Base-by-base conservation (phyloP, 2,888 invertebrate genomes). In the Muscina levida region DNA sequence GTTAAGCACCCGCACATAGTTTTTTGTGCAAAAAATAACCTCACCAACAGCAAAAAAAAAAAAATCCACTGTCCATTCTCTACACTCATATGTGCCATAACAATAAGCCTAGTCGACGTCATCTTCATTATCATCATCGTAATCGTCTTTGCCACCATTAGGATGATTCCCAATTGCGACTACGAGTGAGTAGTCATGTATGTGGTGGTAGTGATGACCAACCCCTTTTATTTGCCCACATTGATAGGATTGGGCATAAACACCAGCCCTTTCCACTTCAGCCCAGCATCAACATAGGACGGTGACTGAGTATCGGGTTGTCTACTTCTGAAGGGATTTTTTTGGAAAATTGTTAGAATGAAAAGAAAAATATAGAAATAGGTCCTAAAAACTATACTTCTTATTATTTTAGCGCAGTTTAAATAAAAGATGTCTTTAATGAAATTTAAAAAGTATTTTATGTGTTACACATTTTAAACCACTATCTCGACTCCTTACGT, bases 181-280 rank as follows among this genome's bases (percentile, higher is more conserved):
- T 4, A 10, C 11, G 10, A 22, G 53, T 15, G 19, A 15, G 11
- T 10, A 1, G 39, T 31, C 31, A 31, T 72, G 31, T 51, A n/a
- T n/a, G n/a, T n/a, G n/a, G n/a, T n/a, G n/a, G n/a, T n/a, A n/a
- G 57, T 26, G 42, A 26, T 71, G 77, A 24, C 51, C 73, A 73
- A 81, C 71, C 80, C 77, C 77, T 77, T 79, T 67, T 75, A 39
- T 59, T 57, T 70, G 65, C 26, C 62, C 53, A 59, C 59, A 39
- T 56, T 73, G 8, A 2, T 3, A 62, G 59, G 44, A 42, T 31
- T 31, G 31, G 31, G 3, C 8, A 31, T 71, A 71, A 72, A 77
- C 81, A 67, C 77, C 77, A 81, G 74, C 77, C 76, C 77, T 77
- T 81, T 72, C 53, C 71, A 67, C 66, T 77, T 77, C 59, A 67